These are phyloP conservation scores for Chymomyza fuscimana DNA, from an alignment of 2,888 invertebrate species.

Conservation along the genomic window DNA sequence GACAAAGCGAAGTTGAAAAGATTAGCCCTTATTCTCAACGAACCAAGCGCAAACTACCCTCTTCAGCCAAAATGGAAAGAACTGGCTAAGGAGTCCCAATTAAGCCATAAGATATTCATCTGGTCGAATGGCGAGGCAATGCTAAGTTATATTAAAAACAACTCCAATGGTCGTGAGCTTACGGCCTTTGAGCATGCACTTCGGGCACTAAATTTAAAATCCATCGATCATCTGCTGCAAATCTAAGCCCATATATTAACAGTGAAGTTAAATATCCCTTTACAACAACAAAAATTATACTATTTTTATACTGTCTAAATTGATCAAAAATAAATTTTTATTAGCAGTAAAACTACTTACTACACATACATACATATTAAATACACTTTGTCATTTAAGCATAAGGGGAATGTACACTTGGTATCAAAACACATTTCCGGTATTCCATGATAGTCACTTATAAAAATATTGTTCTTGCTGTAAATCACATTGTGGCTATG, in stretches of 20 bases:
- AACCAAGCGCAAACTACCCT: slow-evolving; percentile 36
- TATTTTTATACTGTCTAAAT: slow-evolving; percentile 2
- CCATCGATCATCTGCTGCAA: neutral
- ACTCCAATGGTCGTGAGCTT: slow-evolving; percentile 49
- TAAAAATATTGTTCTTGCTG: neutral
- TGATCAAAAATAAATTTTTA: neutral
- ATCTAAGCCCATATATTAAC: neutral
- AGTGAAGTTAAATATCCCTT: neutral
- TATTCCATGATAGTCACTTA: neutral
- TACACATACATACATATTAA: neutral
- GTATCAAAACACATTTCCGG: neutral
- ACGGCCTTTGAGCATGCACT: slow-evolving; percentile 53
- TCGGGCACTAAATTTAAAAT: slow-evolving; percentile 41
- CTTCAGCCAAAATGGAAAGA: slow-evolving; percentile 82
- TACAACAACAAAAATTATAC: neutral
- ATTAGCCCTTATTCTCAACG: slow-evolving; percentile 82
- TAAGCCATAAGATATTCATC: slow-evolving; percentile 81
- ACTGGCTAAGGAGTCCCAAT: slow-evolving; percentile 81
- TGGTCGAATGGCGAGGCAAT: slow-evolving; percentile 82
- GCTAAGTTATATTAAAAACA: slow-evolving; percentile 80
- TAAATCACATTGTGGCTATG: neutral
- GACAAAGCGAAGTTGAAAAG: slow-evolving; percentile 78
- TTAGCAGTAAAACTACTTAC: neutral
- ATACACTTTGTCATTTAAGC: neutral
- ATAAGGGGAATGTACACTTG: neutral